These are phyloP conservation scores for Pituophis catenifer DNA, from an alignment of 2,113 vertebrate genomes.

Conservation along the genomic window DNA sequence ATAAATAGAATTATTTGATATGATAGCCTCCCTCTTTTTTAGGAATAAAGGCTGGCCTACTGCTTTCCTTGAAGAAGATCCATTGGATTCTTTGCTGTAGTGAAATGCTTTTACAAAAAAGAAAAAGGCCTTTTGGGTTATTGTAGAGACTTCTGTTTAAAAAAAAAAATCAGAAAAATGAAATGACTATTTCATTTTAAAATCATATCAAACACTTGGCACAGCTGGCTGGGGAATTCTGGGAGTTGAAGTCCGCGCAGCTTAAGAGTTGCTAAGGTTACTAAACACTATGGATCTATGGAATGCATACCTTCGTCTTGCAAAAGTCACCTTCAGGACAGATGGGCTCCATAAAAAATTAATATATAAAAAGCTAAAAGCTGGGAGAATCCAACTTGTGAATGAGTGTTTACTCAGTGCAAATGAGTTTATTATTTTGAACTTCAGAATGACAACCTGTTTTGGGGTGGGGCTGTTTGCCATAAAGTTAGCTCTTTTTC, in stretches of 20 bases:
- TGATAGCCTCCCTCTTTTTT: constrained; percentile 32
- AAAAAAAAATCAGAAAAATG: constrained; percentile 33
- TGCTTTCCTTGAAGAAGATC: constrained; percentile 39
- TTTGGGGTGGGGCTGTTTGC: neutral
- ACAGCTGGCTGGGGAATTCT: too few relatives aligned
- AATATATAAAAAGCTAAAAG: neutral
- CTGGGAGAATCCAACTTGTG: neutral
- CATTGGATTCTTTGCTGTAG: constrained; percentile 1
- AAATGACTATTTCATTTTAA: neutral
- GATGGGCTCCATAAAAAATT: neutral
- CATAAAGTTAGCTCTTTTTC: neutral
- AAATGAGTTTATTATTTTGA: constrained; percentile 17
- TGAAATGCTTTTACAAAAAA: neutral
- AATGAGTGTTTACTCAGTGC: constrained; percentile 26
- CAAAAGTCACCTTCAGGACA: neutral
- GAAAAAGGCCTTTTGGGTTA: constrained; percentile 22
- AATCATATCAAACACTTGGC: neutral
- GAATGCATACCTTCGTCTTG: neutral
- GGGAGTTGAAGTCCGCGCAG: too few relatives aligned
- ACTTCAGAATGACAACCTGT: constrained; percentile 35
- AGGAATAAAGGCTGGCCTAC: constrained; percentile 22
- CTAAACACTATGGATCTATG: neutral
- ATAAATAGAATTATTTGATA: constrained; percentile 26
- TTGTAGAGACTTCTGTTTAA: constrained; percentile 31
- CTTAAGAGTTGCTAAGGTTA: too few relatives aligned